These are phyloP conservation scores for Cerastoderma edule DNA, from an alignment of 2,888 invertebrate species.

Conservation along the genomic window DNA sequence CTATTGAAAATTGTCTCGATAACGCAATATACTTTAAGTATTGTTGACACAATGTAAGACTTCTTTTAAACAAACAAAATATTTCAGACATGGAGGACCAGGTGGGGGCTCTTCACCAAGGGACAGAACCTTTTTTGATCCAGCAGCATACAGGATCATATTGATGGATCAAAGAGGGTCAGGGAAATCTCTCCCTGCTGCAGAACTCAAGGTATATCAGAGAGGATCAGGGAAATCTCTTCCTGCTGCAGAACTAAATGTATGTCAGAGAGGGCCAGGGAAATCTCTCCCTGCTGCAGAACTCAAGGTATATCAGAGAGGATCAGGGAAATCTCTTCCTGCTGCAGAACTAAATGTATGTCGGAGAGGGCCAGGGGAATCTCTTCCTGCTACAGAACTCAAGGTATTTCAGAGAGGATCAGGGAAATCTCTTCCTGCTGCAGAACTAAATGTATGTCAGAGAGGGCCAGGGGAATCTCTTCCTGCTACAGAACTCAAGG, in stretches of 20 bases:
- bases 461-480: conserved; percentile 78
- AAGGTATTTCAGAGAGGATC: too few species aligned
- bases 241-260: conserved; percentile 61
- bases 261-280: too few species aligned
- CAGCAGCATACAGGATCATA: conserved; percentile 75
- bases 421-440: too few species aligned
- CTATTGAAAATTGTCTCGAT: not conserved
- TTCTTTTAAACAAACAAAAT: too few species aligned
- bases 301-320: too few species aligned
- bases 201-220: conserved; percentile 56
- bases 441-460: too few species aligned
- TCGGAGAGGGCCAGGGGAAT: too few species aligned
- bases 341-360: too few species aligned
- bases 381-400: too few species aligned
- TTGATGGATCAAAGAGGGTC: conserved; percentile 79
- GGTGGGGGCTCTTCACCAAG: conserved; percentile 61
- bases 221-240: conserved; percentile 79
- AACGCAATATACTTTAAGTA: not conserved
- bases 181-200: conserved; percentile 78
- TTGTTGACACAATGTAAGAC: too few species aligned
- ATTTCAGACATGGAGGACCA: conserved; percentile 69
- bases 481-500: conserved; percentile 62
- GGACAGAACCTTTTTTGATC: conserved; percentile 79
- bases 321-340: too few species aligned
- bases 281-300: too few species aligned